These are phyloP conservation scores for Chiroxiphia lanceolata DNA, from an alignment of 2,797 vertebrate species.

Conservation along the genomic window DNA sequence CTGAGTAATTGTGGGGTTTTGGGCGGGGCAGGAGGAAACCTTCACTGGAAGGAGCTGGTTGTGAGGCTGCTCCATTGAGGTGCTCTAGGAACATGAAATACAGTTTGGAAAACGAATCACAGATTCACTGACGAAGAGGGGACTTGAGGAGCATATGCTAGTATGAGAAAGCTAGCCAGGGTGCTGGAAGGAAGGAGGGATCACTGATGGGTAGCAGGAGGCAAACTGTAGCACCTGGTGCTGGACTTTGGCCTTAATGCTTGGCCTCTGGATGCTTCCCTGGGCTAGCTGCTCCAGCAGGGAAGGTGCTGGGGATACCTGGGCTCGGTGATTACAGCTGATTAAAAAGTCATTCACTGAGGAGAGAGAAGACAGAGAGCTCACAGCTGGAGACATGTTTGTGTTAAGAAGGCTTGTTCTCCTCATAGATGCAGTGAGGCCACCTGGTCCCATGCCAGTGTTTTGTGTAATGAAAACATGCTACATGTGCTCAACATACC, in stretches of 20 bases:
- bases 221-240: accelerated
- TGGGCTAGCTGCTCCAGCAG: not conserved
- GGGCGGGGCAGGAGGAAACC: not conserved
- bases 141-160: not conserved
- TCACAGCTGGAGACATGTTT: not conserved
- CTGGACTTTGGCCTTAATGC: not conserved
- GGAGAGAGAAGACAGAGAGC: not conserved
- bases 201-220: not conserved
- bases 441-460: not conserved
- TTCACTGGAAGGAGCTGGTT: not conserved
- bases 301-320: not conserved
- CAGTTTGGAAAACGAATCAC: not conserved
- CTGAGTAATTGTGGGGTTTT: not conserved
- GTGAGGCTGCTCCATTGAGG: not conserved
- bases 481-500: not conserved
- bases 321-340: not conserved
- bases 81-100: not conserved
- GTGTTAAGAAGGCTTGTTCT: not conserved
- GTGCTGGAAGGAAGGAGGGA: not conserved
- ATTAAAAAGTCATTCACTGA: not conserved
- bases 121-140: not conserved
- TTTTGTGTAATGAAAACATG: not conserved
- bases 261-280: not conserved
- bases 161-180: not conserved
- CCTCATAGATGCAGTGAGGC: not conserved